Percentiles rank a stretch among this genome's conserved stretches.
phyloP scores from a whole-genome alignment of 2,113 vertebrate species.

The Callocephalon fimbriatum region DNA sequence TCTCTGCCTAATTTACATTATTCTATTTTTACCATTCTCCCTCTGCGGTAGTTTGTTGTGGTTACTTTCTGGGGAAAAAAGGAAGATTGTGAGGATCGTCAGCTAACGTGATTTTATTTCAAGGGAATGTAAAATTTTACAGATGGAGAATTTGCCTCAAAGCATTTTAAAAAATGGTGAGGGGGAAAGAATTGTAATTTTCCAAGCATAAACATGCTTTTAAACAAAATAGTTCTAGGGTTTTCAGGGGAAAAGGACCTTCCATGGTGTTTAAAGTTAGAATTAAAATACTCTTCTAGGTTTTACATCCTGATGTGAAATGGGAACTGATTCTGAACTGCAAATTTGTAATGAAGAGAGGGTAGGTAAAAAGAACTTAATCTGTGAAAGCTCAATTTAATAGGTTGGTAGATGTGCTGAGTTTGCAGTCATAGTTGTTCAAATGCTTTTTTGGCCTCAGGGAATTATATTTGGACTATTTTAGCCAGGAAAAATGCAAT shows the following conservation, averaged over 20 bases:
- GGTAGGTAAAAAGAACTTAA: not conserved
- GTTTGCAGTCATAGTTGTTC: slow-evolving; percentile 55
- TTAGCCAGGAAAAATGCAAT: not conserved
- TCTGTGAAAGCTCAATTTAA: slow-evolving; percentile 57
- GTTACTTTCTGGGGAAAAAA: not conserved
- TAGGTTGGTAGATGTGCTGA: slow-evolving; percentile 22
- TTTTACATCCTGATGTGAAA: not conserved
- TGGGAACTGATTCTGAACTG: not conserved
- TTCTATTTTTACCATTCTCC: not conserved
- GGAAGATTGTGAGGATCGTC: not conserved
- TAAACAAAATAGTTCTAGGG: not conserved
- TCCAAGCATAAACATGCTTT: not conserved
- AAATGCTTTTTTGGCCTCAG: not conserved
- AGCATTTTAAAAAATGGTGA: not conserved
- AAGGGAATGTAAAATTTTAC: not conserved
- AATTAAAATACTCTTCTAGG: not conserved
- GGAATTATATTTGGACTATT: slow-evolving; percentile 27
- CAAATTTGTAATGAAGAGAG: not conserved
- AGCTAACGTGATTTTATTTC: not conserved
- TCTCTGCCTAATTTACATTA: not conserved
- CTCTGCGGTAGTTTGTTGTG: not conserved
- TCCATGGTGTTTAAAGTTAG: not conserved
- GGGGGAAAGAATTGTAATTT: not conserved
- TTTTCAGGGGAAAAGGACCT: not conserved
- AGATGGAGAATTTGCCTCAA: not conserved